Base-by-base conservation (phyloP, 2,888 invertebrate genomes). In the Protonemura montana region DNA sequence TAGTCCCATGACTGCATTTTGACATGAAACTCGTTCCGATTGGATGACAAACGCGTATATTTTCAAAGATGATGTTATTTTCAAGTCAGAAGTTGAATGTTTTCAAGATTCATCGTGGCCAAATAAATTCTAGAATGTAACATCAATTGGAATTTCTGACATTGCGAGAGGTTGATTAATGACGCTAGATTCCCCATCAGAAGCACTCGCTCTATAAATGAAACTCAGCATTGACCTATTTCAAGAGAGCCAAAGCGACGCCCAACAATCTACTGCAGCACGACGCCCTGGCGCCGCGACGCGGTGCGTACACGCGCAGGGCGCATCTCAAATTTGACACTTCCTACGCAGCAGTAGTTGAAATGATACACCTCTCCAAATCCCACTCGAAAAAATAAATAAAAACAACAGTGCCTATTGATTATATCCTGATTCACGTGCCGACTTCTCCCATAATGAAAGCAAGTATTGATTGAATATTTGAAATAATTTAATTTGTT, bases 161-260 rank as follows among this genome's bases (percentile, higher is more conserved):
- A 21, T 59, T 59, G 59, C 13, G 3, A 21, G 59, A 59, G 59
- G 21, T 10, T 59, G 59, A 59, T 59, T 59, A 59, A 59, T 59
- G 59, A 21, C 21, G 59, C 59, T 59, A 59, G 59, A 59, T 59
- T 59, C 59, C 21, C 21, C 59, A 13, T 21, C 59, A 59, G 59
- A 59, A 21, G 59, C 59, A 59, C 59, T n/a, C n/a, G n/a, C n/a
- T 59, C 59, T 59, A 59, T 59, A 59, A 59, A 59, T 59, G 59
- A 59, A 59, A 59, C 59, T 21, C 59, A 10, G 35, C 59, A 59
- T 59, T 59, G 59, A 59, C 59, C 59, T 59, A 59, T 59, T 59
- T 59, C 59, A 21, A 21, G 59, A 21, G 5, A 41, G 59, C 6
- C 59, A 59, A 59, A 59, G 13, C 59, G 59, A 59, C 59, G 59